These are phyloP conservation scores for Reticulitermes speratus DNA, from an alignment of 1,140 invertebrate genomes.

Conservation along the genomic window DNA sequence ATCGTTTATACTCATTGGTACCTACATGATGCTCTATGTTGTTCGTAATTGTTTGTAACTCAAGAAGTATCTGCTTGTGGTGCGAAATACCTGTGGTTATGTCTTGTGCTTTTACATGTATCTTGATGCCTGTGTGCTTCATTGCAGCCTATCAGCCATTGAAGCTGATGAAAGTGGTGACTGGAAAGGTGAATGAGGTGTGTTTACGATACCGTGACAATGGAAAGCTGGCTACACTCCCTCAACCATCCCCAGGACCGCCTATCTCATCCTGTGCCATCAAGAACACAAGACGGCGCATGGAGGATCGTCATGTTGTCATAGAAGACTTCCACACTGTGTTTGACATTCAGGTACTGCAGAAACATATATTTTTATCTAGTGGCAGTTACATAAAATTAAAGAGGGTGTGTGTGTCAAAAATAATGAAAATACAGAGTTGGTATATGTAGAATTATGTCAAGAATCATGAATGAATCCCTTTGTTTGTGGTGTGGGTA, in stretches of 20 bases:
- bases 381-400: neutral
- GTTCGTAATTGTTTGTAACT: too few relatives aligned
- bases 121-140: neutral
- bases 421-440: neutral
- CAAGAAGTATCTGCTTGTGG: too few relatives aligned
- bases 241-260: constrained; percentile 54
- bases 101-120: too few relatives aligned
- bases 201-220: constrained; percentile 67
- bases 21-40: too few relatives aligned
- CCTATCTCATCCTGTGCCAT: constrained; percentile 62
- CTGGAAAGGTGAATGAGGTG: constrained; percentile 66
- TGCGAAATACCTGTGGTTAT: too few relatives aligned
- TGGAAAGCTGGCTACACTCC: constrained; percentile 53
- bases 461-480: too few relatives aligned
- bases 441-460: neutral
- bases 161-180: constrained; percentile 70
- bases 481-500: too few relatives aligned
- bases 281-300: constrained; percentile 75
- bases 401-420: neutral
- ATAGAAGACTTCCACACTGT: constrained; percentile 69
- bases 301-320: constrained; percentile 85
- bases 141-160: constrained; percentile 67
- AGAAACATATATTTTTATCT: neutral
- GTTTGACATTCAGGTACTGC: constrained; percentile 61
- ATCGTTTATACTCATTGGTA: too few relatives aligned